Evolutionary conservation across 2,888 invertebrate species (phyloP).

Genomic region (Corythucha ciliata): DNA sequence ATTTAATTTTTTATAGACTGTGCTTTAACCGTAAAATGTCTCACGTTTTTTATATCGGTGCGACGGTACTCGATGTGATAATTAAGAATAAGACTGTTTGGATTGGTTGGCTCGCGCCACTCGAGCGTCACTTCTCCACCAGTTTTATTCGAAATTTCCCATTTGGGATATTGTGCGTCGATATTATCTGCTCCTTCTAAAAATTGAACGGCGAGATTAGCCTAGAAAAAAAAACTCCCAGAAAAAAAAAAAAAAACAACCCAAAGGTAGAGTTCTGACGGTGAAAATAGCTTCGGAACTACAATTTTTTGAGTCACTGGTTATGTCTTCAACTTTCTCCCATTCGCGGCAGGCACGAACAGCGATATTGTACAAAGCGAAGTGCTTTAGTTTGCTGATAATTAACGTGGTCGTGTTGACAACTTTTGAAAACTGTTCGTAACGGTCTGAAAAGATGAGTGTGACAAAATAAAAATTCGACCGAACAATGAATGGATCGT

Average conservation of each 20-base stretch:
- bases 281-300: constrained; percentile 45
- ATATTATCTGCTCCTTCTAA: constrained; percentile 61
- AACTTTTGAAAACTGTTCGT: neutral
- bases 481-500: too few relatives aligned
- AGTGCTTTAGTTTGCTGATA: constrained; percentile 61
- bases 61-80: constrained; percentile 70
- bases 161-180: constrained; percentile 43
- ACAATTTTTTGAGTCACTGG: constrained; percentile 44
- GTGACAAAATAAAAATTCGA: too few relatives aligned
- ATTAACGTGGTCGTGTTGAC: constrained; percentile 40
- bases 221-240: too few relatives aligned
- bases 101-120: constrained; percentile 73
- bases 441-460: too few relatives aligned
- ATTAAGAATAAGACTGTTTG: constrained; percentile 80
- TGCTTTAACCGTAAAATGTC: constrained; percentile 33
- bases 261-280: constrained; percentile 45
- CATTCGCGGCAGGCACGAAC: constrained; percentile 67
- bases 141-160: constrained; percentile 34
- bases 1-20: neutral
- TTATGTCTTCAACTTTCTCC: constrained; percentile 36
- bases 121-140: constrained; percentile 42
- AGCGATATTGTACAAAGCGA: constrained; percentile 62
- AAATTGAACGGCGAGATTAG: constrained; percentile 16
- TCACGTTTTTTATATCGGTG: constrained; percentile 56
- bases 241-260: too few relatives aligned